Evolutionary conservation across 2,797 vertebrate species (phyloP).

Genomic region (Limosa lapponica): DNA sequence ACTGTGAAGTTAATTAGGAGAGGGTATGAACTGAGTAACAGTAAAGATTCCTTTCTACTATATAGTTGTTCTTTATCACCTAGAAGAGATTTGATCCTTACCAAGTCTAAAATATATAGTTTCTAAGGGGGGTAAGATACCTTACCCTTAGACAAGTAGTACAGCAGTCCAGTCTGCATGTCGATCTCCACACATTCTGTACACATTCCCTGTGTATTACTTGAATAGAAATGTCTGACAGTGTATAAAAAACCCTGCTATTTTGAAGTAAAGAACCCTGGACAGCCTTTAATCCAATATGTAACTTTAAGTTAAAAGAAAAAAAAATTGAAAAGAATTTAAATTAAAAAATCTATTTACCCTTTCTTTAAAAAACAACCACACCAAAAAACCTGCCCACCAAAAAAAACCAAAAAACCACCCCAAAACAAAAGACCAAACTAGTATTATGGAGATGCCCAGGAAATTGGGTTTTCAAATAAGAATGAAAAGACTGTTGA

Average conservation of each 20-base stretch:
- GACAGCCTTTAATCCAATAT: neutral
- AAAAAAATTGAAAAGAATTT: neutral
- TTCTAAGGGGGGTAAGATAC: neutral
- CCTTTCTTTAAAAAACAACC: neutral
- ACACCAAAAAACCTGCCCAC: neutral
- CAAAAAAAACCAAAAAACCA: neutral
- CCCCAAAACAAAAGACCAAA: neutral
- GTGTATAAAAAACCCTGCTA: neutral
- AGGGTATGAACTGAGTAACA: neutral
- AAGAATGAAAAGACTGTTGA: neutral
- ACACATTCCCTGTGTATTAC: neutral
- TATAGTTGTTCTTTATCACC: neutral
- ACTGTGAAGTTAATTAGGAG: neutral
- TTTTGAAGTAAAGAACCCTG: neutral
- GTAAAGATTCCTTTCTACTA: neutral
- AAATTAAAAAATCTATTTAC: neutral
- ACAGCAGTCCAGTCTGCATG: neutral
- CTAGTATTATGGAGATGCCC: rapidly evolving
- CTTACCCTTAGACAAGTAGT: neutral
- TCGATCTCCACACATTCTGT: neutral
- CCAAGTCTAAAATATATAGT: neutral
- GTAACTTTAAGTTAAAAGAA: neutral
- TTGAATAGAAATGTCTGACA: neutral
- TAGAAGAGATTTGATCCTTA: neutral
- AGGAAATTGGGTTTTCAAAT: neutral